Evolutionary conservation across 2,113 vertebrate species (phyloP), one percentile per base, ranked within the genome.

Genomic region (Phylloscopus trochilus): DNA sequence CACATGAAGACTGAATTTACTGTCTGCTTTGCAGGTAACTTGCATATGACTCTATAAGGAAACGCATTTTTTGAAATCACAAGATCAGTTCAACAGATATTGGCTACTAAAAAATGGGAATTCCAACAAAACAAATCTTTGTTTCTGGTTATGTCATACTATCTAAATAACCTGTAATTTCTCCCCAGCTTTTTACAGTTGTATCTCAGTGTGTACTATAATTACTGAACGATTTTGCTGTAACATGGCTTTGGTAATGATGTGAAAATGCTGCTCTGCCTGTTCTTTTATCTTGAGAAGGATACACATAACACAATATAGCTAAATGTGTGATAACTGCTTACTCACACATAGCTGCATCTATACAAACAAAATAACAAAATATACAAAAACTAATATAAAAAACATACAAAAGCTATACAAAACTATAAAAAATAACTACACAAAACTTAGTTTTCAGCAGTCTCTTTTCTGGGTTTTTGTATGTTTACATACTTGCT

Each of bases 101-200:
- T 47, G 52, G 10, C 23, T 81, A 58, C n/a, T 47, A 86, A 17
- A 17, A 93, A 78, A 73, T 39, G 14, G 70, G 72, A 93, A 95
- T 85, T 90, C 69, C 75, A 72, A 66, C 49, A 63, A 28, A 83
- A 31, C 33, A 87, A 80, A 68, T 43, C 52, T 86, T 89, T 51
- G 27, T 89, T 92, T 94, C 66, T 93, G 30, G 28, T 72, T 87
- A 53, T 28, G 68, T 79, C 43, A 23, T 44, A 43, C 19, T 90
- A 76, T 68, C 68, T 84, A 91, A 92, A 83, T 53, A 94, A 76
- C 62, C 63, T 93, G 39, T 90, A 90, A 87, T 87, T 89, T 92
- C 58, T 72, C 18, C 21, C 62, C 46, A 46, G 44, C 21, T 89
- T 85, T 91, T 69, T 91, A 82, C 37, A 78, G 79, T 56, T 66